A percentile compares a stretch with the other conserved stretches of the same genome.
Evolutionary conservation across 2,113 vertebrate genomes (phyloP).

Genomic region (Acinonyx jubatus): DNA sequence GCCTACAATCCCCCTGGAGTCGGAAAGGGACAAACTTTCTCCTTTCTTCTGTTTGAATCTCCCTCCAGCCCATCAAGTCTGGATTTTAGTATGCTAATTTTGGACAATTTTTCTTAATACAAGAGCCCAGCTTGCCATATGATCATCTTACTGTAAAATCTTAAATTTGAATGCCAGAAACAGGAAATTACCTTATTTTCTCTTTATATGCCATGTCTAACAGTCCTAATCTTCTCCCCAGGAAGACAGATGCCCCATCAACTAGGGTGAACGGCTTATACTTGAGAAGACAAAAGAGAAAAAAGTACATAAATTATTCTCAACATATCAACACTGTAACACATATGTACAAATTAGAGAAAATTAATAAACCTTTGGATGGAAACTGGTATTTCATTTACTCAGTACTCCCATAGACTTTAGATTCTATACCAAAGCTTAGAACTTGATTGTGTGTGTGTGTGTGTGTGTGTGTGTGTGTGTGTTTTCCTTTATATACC

Average conservation of each 20-base stretch:
- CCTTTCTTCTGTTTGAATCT: background rate
- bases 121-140: background rate
- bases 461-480: background rate
- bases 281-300: constrained; percentile 5
- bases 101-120: background rate
- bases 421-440: background rate
- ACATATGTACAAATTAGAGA: background rate
- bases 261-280: background rate
- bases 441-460: background rate
- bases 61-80: background rate
- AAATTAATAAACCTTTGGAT: background rate
- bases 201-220: background rate
- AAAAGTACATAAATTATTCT: background rate
- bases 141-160: background rate
- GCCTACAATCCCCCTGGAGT: background rate
- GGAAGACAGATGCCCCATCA: background rate
- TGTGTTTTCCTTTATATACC: background rate
- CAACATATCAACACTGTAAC: background rate
- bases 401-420: background rate
- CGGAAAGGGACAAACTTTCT: background rate
- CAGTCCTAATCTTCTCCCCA: background rate
- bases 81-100: background rate
- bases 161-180: background rate
- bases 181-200: background rate
- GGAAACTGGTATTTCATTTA: background rate